A percentile compares a stretch with the other conserved stretches of the same genome.
phyloP scores from a whole-genome alignment of 1,140 invertebrate species.

The Meloidogyne exigua region DNA sequence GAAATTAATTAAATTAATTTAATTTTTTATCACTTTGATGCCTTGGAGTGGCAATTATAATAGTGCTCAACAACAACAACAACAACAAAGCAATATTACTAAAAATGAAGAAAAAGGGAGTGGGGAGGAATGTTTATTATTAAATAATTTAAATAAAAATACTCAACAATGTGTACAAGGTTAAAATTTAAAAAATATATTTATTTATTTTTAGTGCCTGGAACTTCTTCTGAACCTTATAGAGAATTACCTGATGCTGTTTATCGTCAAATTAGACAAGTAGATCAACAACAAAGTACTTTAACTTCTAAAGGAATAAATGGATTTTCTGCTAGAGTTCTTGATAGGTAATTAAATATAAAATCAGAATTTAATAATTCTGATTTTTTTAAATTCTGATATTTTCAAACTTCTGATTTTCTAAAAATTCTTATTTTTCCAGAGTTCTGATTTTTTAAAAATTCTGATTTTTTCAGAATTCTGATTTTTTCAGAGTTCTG shows the following conservation, averaged over 20 bases:
- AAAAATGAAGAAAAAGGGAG: not conserved
- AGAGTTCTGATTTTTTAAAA: not conserved
- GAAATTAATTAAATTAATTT: not conserved
- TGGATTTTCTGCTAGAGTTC: slow-evolving; percentile 44
- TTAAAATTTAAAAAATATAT: too few relatives aligned
- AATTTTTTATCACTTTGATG: slow-evolving; percentile 5
- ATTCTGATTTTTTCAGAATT: too few relatives aligned
- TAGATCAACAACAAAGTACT: slow-evolving; percentile 46
- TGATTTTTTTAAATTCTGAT: too few relatives aligned
- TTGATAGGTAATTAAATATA: slow-evolving; percentile 24
- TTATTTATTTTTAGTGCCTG: slow-evolving; percentile 6
- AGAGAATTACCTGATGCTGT: slow-evolving; percentile 33
- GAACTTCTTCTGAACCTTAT: slow-evolving; percentile 18
- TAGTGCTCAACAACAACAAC: slow-evolving; percentile 11
- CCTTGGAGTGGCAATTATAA: not conserved
- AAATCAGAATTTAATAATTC: too few relatives aligned
- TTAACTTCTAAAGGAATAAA: slow-evolving; percentile 35
- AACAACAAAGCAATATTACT: not conserved
- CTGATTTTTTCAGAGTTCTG: too few relatives aligned
- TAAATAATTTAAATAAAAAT: not conserved
- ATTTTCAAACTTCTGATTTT: too few relatives aligned
- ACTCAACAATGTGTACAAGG: slow-evolving; percentile 3
- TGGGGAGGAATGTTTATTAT: too few relatives aligned
- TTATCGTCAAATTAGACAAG: slow-evolving; percentile 37
- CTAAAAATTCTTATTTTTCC: too few relatives aligned